These are phyloP conservation scores for Gallinago stenura DNA, from an alignment of 2,797 vertebrate species.

Conservation along the genomic window DNA sequence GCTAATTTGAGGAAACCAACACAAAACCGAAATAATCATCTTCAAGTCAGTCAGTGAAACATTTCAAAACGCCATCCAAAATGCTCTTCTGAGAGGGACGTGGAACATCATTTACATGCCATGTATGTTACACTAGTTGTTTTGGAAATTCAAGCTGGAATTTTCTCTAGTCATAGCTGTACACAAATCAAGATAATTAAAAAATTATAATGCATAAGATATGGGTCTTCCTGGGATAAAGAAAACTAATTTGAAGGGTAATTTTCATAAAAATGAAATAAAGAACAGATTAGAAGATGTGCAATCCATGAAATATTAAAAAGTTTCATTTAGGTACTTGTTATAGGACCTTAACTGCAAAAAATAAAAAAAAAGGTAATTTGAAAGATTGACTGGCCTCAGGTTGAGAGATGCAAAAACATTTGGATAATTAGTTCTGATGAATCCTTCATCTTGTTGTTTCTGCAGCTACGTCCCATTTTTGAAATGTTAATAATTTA, in stretches of 20 bases:
- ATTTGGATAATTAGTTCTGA: not conserved
- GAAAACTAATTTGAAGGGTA: constrained; percentile 47
- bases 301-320: constrained; percentile 52
- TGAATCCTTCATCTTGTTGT: not conserved
- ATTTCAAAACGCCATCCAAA: not conserved
- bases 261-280: constrained; percentile 65
- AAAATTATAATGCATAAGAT: constrained; percentile 32
- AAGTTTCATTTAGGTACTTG: constrained; percentile 30
- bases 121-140: not conserved
- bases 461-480: not conserved
- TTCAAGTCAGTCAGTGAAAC: not conserved
- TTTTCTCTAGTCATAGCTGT: constrained; percentile 9
- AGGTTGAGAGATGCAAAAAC: not conserved
- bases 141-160: constrained; percentile 4
- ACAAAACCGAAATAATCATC: not conserved
- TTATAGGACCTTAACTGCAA: not conserved
- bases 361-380: not conserved
- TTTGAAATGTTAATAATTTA: not conserved
- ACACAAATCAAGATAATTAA: constrained; percentile 57
- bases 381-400: not conserved
- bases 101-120: not conserved
- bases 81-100: not conserved
- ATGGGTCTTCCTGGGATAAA: constrained; percentile 34
- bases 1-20: not conserved
- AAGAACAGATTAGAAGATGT: constrained; percentile 23